Base-by-base conservation (phyloP, 2,797 vertebrate genomes). In the Argentina silus region DNA sequence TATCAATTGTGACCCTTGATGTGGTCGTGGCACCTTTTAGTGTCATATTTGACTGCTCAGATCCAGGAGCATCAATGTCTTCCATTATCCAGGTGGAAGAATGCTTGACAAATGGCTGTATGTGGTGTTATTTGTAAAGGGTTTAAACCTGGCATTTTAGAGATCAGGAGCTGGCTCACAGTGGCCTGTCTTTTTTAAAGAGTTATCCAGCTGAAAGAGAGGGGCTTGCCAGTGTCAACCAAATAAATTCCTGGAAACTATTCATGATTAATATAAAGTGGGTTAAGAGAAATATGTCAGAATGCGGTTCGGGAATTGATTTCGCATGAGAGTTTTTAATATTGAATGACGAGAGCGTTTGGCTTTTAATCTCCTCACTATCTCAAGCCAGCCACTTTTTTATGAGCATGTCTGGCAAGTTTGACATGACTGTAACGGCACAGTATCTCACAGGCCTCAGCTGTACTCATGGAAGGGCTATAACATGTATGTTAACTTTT, bases 181-280 rank as follows among this genome's bases (percentile, higher is more conserved):
- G 6, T 55, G 69, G 63, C 44, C 78, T 12, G 47, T 5, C 59
- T 75, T 72, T 17, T 72, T 78, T 91, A 77, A 92, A 93, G 82
- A 90, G 84, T 83, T 92, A 82, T 85, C 78, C 88, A 92, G 86
- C 80, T 85, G 83, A 74, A 73, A 10, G 71, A 27, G 76, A 72
- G 65, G 74, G 72, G 21, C 74, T 78, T 88, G 85, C 86, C 87
- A 88, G 82, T 23, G 87, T 87, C 83, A 90, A 87, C 85, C 67
- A 81, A 85, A 89, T 86, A 83, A 74, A 87, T 82, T 87, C 81
- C 76, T 86, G 81, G 75, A 88, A 86, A 51, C 73, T 68, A 77
- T 80, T 77, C 73, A 78, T 85, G 83, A 83, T 80, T 88, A 86
- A 85, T 83, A 79, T 74, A 80, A 87, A 85, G 78, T 70, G 68